A percentile compares a stretch with the other conserved stretches of the same genome.
phyloP scores from a whole-genome alignment of 2,797 vertebrate genomes.

The Merluccius polli region DNA sequence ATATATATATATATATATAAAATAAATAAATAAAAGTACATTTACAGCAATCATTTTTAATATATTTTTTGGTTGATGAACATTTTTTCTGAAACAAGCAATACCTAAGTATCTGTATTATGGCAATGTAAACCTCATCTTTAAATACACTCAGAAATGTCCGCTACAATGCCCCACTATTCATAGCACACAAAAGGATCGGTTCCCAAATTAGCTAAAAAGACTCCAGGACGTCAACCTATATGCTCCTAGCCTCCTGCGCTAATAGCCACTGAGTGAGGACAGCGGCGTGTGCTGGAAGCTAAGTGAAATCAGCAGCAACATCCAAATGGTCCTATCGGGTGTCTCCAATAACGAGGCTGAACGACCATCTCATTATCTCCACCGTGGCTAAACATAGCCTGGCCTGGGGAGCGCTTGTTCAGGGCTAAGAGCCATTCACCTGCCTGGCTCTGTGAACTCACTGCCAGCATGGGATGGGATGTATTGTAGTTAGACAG shows the following conservation, averaged over 20 bases:
- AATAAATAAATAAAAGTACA: background rate
- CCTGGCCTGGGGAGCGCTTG: background rate
- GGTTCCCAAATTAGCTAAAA: background rate
- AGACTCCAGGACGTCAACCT: background rate
- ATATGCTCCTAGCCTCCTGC: background rate
- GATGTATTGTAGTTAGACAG: background rate
- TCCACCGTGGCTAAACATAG: slow-evolving; percentile 33
- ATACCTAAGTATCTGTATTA: background rate
- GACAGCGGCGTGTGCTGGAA: background rate
- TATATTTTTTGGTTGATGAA: background rate
- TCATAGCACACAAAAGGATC: background rate
- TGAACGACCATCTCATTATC: slow-evolving; percentile 15
- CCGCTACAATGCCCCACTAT: background rate
- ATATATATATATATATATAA: background rate
- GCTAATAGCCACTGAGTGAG: background rate
- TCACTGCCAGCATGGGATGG: background rate
- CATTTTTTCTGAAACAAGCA: too few relatives aligned
- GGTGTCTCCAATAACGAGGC: slow-evolving; percentile 13
- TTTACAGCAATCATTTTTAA: background rate
- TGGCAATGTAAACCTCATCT: background rate
- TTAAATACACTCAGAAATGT: background rate
- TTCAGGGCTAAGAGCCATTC: background rate
- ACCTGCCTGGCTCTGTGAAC: background rate
- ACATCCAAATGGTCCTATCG: slow-evolving; percentile 16
- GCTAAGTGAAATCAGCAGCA: slow-evolving; percentile 10